Evolutionary conservation across 2,888 invertebrate species (phyloP), one percentile per base, ranked within the genome.

Genomic region (Aradus depressus): DNA sequence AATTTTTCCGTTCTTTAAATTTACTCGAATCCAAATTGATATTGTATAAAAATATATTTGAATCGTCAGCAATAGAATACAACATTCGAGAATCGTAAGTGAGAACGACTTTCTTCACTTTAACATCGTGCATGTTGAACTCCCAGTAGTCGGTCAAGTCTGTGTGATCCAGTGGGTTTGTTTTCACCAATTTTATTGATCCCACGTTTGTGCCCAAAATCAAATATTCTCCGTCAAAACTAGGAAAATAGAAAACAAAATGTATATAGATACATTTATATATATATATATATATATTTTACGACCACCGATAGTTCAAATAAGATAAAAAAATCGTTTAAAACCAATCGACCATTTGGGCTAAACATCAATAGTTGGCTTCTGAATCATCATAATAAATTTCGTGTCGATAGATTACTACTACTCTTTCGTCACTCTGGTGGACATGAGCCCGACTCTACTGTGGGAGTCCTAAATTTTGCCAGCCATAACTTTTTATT

Each of bases 81-180:
- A 84, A 56, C 55, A 64, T 65, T 22, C 64, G 61, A 0, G 64
- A 62, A 65, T 84, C 77, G 48, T 68, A 69, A 61, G 78, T 81
- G 55, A 80, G 73, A 51, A 75, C 72, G 49, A 88, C 69, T 51
- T 72, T 71, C 0, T 79, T 75, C 25, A 88, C 74, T 12, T 69
- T 70, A 5, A 87, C 87, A 64, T 87, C 84, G 63, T 89, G 88
- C 81, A 86, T 83, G 1, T 81, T 72, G 28, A 84, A 67, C 32
- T 72, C 70, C 70, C 80, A 82, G 61, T 77, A 81, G 62, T 87
- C 80, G 0, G 72, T 67, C 2, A 79, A 65, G 64, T 80, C 74
- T 4, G 70, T 65, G 52, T 71, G 71, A 60, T 77, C 67, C 0
- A 69, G 59, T 1, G 63, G 59, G 54, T 75, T 72, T 0, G 71